phyloP scores from a whole-genome alignment of 2,113 vertebrate genomes.

The Propithecus coquereli region DNA sequence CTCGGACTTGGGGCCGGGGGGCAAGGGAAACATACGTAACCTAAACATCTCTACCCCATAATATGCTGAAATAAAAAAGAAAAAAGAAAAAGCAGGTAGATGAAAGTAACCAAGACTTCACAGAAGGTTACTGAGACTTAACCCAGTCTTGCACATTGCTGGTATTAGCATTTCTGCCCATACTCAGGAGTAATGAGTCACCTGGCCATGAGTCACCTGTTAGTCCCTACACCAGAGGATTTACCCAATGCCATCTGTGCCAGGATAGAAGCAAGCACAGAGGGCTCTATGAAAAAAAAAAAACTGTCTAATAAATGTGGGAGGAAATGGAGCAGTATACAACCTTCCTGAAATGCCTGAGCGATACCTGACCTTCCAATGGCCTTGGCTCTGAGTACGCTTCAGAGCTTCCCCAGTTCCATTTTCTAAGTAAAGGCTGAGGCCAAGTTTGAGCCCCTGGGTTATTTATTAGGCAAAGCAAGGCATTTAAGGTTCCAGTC shows the following conservation, averaged over 20 bases:
- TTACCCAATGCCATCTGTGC: background rate
- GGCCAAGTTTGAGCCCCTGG: slow-evolving; percentile 68
- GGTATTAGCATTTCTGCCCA: background rate
- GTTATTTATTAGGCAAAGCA: slow-evolving; percentile 75
- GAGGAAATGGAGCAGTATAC: background rate
- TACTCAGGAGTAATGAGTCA: background rate
- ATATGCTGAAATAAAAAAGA: too few relatives aligned
- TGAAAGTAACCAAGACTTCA: background rate
- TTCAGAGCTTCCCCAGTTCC: background rate
- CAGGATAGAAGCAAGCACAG: background rate
- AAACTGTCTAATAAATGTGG: background rate
- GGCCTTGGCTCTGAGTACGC: background rate
- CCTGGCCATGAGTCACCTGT: background rate
- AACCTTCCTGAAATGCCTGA: background rate
- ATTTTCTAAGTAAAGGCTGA: slow-evolving; percentile 60
- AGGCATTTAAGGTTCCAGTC: slow-evolving; percentile 70
- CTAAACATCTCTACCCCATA: too few relatives aligned
- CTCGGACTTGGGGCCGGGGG: too few relatives aligned
- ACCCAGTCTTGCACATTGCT: background rate
- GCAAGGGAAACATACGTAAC: too few relatives aligned
- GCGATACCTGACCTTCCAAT: slow-evolving; percentile 11
- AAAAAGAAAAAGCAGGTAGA: background rate
- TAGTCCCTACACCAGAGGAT: background rate
- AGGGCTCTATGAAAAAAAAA: background rate
- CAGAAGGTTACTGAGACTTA: background rate